phyloP scores from a whole-genome alignment of 2,888 invertebrate genomes.

The Norana najaformis region DNA sequence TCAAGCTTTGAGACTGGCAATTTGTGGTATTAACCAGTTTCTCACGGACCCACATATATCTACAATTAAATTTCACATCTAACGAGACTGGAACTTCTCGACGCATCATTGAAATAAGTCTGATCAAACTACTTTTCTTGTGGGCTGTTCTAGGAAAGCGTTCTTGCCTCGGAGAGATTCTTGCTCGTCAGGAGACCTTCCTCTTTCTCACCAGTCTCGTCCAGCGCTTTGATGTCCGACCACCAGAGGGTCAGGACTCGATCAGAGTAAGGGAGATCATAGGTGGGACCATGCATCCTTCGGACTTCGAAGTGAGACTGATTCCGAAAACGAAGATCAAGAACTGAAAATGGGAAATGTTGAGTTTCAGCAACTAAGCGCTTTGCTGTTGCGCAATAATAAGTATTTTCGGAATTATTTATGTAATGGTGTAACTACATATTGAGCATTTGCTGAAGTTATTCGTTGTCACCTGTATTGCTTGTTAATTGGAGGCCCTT shows the following conservation, averaged over 20 bases:
- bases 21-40: too few species aligned
- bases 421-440: not conserved
- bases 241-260: conserved; percentile 1
- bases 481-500: not conserved
- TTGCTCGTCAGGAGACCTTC: not conserved
- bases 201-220: conserved; percentile 7
- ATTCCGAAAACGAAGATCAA: not conserved
- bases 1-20: too few species aligned
- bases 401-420: not conserved
- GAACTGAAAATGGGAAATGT: not conserved
- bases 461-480: not conserved
- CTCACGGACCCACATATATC: too few species aligned
- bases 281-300: not conserved
- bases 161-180: not conserved
- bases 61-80: too few species aligned
- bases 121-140: not conserved
- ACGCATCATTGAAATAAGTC: too few species aligned
- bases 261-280: not conserved
- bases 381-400: not conserved
- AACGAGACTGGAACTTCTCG: too few species aligned
- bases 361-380: not conserved
- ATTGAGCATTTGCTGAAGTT: not conserved
- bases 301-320: not conserved
- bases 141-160: not conserved
- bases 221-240: not conserved